These are phyloP conservation scores for Pseudachorutes palmiensis DNA, from an alignment of 1,140 invertebrate species.

Conservation along the genomic window DNA sequence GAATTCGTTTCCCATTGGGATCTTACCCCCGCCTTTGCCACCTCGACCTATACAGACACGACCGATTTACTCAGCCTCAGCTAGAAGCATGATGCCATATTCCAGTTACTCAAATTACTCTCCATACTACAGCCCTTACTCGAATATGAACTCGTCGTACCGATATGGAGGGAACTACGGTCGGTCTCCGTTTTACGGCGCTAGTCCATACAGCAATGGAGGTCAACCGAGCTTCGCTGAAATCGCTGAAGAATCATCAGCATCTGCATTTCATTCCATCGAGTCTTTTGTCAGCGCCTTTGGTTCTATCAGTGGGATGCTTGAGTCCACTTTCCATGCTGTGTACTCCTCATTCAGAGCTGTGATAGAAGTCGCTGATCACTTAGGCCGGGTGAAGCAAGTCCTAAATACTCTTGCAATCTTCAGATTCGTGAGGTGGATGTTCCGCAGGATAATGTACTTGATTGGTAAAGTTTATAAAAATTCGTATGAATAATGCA, in stretches of 20 bases:
- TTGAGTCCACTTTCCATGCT: conserved; percentile 91
- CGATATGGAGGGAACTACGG: neutral
- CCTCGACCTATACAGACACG: conserved; percentile 19
- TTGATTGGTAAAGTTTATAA: conserved; percentile 52
- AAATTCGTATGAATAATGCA: neutral
- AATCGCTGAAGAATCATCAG: conserved; percentile 79
- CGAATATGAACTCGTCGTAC: neutral
- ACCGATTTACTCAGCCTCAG: conserved; percentile 7
- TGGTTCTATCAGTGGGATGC: conserved; percentile 87
- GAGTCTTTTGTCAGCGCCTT: conserved; percentile 86
- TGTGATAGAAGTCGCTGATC: conserved; percentile 88
- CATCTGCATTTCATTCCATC: conserved; percentile 87
- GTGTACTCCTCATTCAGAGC: conserved; percentile 90
- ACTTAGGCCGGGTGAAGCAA: conserved; percentile 74
- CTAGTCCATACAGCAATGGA: conserved; percentile 41
- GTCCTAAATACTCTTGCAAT: conserved; percentile 77
- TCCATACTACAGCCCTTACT: conserved; percentile 7
- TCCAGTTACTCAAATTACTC: conserved; percentile 8
- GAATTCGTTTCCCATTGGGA: neutral
- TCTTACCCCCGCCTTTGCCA: conserved; percentile 26
- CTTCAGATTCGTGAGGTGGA: conserved; percentile 66
- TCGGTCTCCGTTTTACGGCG: conserved; percentile 17
- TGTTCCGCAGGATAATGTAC: conserved; percentile 63
- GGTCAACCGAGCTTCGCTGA: conserved; percentile 65
- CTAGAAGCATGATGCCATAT: conserved; percentile 22